phyloP scores from a whole-genome alignment of 2,113 vertebrate genomes.

The Gnathonemus echidnorhynchus region DNA sequence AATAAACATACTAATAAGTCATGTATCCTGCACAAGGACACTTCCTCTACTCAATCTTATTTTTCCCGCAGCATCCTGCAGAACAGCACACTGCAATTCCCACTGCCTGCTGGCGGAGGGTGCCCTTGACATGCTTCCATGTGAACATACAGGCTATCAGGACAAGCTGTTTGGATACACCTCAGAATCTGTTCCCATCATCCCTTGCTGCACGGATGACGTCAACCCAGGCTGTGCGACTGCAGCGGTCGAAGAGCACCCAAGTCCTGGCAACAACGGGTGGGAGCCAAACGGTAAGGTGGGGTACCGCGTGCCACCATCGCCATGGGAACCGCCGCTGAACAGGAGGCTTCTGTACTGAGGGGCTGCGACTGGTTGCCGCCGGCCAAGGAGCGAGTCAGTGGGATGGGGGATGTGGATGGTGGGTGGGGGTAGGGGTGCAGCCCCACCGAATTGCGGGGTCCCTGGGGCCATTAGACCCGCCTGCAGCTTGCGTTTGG shows the following conservation, averaged over 20 bases:
- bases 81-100: background rate
- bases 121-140: background rate
- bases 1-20: background rate
- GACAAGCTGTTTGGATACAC: background rate
- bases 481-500: constrained; percentile 44
- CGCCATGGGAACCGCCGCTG: background rate
- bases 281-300: background rate
- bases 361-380: background rate
- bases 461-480: constrained; percentile 38
- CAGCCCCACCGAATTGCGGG: background rate
- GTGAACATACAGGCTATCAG: background rate
- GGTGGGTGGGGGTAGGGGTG: background rate
- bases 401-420: background rate
- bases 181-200: constrained; percentile 14
- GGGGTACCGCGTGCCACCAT: background rate
- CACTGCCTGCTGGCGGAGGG: background rate
- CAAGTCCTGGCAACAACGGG: background rate
- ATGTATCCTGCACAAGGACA: background rate
- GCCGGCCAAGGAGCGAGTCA: background rate
- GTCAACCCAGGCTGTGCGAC: background rate
- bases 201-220: constrained; percentile 9
- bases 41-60: background rate
- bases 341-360: constrained; percentile 3
- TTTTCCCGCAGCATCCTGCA: background rate
- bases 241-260: background rate